Conservation (phyloP, 2,888 invertebrate species). For the Bibio marci region DNA sequence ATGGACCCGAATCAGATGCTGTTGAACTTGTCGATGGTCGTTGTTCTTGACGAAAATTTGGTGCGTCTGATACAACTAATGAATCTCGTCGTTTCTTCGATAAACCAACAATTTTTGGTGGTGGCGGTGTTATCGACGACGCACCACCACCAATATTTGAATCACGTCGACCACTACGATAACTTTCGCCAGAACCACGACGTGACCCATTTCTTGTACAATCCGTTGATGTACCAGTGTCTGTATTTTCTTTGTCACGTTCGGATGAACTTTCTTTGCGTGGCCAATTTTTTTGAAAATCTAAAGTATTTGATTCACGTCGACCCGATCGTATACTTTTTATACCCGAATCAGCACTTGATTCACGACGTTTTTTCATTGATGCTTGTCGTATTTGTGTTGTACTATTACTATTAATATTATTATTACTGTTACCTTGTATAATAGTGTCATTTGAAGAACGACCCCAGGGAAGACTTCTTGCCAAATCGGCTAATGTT, state of each 20-base stretch:
- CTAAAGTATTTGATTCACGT: constrained; percentile 55
- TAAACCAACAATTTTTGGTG: constrained; percentile 43
- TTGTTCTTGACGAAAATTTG: constrained; percentile 39
- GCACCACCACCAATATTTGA: constrained; percentile 34
- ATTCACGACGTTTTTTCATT: constrained; percentile 61
- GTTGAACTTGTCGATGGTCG: constrained; percentile 56
- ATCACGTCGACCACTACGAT: constrained; percentile 50
- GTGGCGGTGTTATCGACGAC: constrained; percentile 33
- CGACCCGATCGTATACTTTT: constrained; percentile 51
- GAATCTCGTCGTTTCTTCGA: constrained; percentile 43
- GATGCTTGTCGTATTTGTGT: constrained; percentile 33
- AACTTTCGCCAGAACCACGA: constrained; percentile 50
- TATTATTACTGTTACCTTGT: not conserved
- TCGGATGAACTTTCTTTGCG: constrained; percentile 42
- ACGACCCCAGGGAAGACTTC: constrained; percentile 68
- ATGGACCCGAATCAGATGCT: constrained; percentile 49
- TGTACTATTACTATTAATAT: constrained; percentile 13
- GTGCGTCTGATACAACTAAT: constrained; percentile 33
- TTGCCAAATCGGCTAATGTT: constrained; percentile 73
- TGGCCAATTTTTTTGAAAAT: constrained; percentile 55
- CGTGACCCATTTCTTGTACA: constrained; percentile 21
- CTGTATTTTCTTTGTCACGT: constrained; percentile 16
- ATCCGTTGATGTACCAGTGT: constrained; percentile 11
- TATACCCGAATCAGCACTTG: constrained; percentile 73
- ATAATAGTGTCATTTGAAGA: constrained; percentile 32